Conservation (phyloP, 2,113 vertebrate species). For the Sinocyclocheilus anshuiensis region DNA sequence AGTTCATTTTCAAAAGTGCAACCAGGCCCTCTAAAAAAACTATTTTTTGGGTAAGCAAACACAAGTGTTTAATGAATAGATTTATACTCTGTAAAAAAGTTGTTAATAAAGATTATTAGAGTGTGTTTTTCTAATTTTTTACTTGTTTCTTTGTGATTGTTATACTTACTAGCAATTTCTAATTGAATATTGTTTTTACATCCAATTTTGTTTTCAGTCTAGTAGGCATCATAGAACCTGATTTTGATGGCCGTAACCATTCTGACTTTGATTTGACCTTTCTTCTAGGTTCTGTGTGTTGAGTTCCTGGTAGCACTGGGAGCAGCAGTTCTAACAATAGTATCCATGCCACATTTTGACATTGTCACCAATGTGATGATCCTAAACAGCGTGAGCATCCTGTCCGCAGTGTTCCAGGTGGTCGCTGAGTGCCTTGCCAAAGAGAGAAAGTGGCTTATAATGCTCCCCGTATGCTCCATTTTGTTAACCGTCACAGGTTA, state of each 20-base stretch:
- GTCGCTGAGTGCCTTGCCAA: conserved; percentile 41
- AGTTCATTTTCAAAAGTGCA: conserved; percentile 65
- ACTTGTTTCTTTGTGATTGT: background rate
- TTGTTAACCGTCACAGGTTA: conserved; percentile 44
- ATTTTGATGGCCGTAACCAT: background rate
- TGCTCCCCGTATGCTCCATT: conserved; percentile 12
- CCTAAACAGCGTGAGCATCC: conserved; percentile 66
- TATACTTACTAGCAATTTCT: background rate
- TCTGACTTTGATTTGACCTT: background rate
- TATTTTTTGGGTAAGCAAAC: conserved; percentile 51
- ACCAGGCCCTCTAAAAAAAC: conserved; percentile 55
- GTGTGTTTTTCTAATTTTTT: background rate
- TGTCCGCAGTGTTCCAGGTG: conserved; percentile 66
- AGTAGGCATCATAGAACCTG: background rate
- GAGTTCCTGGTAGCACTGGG: conserved; percentile 65
- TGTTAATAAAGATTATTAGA: too few species aligned
- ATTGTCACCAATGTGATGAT: conserved; percentile 72
- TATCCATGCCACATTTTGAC: conserved; percentile 74
- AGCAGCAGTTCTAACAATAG: conserved; percentile 64
- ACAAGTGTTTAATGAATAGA: background rate
- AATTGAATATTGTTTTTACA: too few species aligned
- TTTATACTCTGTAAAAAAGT: too few species aligned
- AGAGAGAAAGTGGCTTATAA: conserved; percentile 21
- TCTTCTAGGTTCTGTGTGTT: conserved; percentile 63
- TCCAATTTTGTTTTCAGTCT: background rate